These are phyloP conservation scores for Andinoacara biseriatus DNA, from an alignment of 2,113 vertebrate species.

Conservation along the genomic window DNA sequence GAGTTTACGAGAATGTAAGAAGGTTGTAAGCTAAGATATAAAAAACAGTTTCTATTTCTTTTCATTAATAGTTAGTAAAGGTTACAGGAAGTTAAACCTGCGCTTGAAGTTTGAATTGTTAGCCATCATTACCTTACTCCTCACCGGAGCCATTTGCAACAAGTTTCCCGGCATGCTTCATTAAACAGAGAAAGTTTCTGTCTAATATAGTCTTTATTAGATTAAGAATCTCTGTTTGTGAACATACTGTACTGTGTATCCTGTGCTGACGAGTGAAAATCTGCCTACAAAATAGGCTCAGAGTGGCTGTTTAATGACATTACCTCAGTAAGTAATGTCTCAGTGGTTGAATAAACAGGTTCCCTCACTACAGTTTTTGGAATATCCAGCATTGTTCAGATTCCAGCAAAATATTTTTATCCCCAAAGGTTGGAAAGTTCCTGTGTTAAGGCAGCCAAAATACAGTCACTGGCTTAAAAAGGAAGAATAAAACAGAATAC, in stretches of 20 bases:
- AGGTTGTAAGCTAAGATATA: neutral
- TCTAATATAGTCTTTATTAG: neutral
- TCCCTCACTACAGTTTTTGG: neutral
- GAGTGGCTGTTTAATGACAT: neutral
- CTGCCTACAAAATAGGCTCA: neutral
- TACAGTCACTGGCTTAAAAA: fast-evolving
- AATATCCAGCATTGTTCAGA: neutral
- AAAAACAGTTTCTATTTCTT: neutral
- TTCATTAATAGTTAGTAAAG: neutral
- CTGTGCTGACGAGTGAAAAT: neutral
- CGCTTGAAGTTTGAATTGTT: conserved; percentile 24
- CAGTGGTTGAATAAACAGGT: conserved; percentile 44
- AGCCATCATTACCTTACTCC: neutral
- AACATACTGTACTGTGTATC: neutral
- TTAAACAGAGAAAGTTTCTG: neutral
- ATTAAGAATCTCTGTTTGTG: neutral
- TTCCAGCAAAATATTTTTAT: neutral
- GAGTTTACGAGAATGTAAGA: neutral
- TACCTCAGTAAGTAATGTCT: neutral
- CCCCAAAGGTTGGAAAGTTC: neutral
- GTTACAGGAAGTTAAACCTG: conserved; percentile 49
- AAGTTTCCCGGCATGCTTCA: conserved; percentile 31
- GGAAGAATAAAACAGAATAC: too few relatives aligned
- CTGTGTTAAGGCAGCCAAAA: neutral
- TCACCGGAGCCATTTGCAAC: conserved; percentile 18